Conservation (phyloP, 2,797 vertebrate species). For the Poeciliopsis turneri region DNA sequence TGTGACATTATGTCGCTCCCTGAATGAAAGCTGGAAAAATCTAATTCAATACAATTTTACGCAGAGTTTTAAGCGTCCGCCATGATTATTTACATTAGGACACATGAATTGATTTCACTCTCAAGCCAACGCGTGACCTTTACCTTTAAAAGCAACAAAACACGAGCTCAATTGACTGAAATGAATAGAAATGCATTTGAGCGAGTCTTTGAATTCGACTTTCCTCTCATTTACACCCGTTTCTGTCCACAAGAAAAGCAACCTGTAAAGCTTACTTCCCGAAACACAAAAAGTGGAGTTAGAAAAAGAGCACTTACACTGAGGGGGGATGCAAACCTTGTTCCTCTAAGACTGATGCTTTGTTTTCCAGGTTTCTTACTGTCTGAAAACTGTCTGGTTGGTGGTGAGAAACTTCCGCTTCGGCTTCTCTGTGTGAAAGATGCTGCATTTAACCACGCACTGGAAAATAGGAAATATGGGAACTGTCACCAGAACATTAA, state of each 20-base stretch:
- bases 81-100: background rate
- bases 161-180: background rate
- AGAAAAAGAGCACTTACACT: background rate
- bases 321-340: background rate
- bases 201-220: background rate
- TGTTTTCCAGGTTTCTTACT: slow-evolving; percentile 10
- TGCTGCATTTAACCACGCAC: slow-evolving; percentile 27
- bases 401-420: background rate
- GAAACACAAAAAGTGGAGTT: background rate
- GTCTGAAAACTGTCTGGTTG: background rate
- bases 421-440: background rate
- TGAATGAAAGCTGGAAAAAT: background rate
- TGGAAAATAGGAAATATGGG: fast-evolving
- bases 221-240: background rate
- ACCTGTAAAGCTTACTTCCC: background rate
- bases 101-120: background rate
- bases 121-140: background rate
- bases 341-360: background rate
- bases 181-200: background rate
- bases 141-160: background rate
- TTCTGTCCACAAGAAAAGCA: background rate
- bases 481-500: fast-evolving
- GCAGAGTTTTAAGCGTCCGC: background rate
- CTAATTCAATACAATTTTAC: background rate
- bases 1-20: background rate